These are phyloP conservation scores for Pardosa pseudoannulata DNA, from an alignment of 2,888 invertebrate genomes.

Conservation along the genomic window DNA sequence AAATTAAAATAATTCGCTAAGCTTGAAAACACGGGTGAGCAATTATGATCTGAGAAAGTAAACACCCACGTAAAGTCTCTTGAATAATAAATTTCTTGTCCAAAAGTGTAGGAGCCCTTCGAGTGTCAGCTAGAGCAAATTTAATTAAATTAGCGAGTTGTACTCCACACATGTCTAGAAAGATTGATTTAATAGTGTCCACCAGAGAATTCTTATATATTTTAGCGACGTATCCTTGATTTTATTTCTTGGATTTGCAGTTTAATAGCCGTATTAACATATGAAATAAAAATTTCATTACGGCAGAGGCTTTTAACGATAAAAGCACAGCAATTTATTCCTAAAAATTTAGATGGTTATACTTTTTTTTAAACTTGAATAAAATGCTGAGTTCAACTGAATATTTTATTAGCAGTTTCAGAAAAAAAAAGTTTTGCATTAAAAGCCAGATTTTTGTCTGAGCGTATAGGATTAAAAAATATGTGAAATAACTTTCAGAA, in stretches of 20 bases:
- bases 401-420: too few species aligned
- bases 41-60: background rate
- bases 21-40: background rate
- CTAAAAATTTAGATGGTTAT: too few species aligned
- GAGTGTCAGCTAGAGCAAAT: slow-evolving; percentile 9
- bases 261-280: slow-evolving; percentile 9
- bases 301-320: too few species aligned
- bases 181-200: slow-evolving; percentile 20
- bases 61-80: background rate
- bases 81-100: slow-evolving; percentile 9
- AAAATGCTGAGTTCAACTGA: too few species aligned
- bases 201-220: slow-evolving; percentile 9
- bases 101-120: slow-evolving; percentile 4
- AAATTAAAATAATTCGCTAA: background rate
- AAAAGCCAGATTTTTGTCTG: too few species aligned
- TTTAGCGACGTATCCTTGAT: slow-evolving; percentile 1
- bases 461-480: too few species aligned
- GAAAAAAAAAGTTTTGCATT: too few species aligned
- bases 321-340: too few species aligned
- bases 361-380: too few species aligned
- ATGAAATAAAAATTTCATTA: background rate
- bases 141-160: slow-evolving; percentile 16
- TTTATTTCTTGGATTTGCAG: background rate
- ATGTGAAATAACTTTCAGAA: too few species aligned
- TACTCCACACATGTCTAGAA: background rate